Base-by-base conservation (phyloP, 2,888 invertebrate genomes). In the Drosophila mercatorum region DNA sequence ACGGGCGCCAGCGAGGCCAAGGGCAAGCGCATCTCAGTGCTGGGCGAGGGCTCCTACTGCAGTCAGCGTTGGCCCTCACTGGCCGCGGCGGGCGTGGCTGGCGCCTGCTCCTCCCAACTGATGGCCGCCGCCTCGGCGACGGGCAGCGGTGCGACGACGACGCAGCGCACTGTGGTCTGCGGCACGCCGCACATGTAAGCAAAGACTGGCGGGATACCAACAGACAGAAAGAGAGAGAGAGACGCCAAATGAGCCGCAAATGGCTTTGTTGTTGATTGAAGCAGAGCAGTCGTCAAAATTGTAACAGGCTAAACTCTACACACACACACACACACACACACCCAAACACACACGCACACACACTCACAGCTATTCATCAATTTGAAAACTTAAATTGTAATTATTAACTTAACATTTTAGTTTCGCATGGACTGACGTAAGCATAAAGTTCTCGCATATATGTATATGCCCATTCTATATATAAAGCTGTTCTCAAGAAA, bases 121-220 rank as follows among this genome's bases (percentile, higher is more conserved):
- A 80, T 86, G 80, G 89, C 91, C 1, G 88, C 86, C n/a, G 83
- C 89, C 49, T 84, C 88, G 46, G 83, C 83, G 67, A 76, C 89
- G 75, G 90, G 83, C 68, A 84, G 80, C 75, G 74, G 82, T 12
- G 81, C 85, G 73, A 79, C 80, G 78, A 78, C 82, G 68, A 79
- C 79, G 77, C 91, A 91, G 70, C 91, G 92, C 77, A 82, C 91
- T 41, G 91, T 93, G 52, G 90, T 92, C 73, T 93, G 93, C 76
- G 93, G 93, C 72, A 93, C 93, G 79, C 92, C 93, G 85, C 93
- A 93, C 75, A 93, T 93, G 92, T 93, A 93, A 93, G 74, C 65
- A 78, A 81, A 73, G 71, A 75, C 72, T 80, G 78, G 41, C 43
- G 47, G 46, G 7, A 68, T 22, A 22, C 22, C 22, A 22, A 22